Percentiles rank a stretch among this genome's conserved stretches.
Evolutionary conservation across 1,140 invertebrate species (phyloP).

Genomic region (Drosophila serrata): DNA sequence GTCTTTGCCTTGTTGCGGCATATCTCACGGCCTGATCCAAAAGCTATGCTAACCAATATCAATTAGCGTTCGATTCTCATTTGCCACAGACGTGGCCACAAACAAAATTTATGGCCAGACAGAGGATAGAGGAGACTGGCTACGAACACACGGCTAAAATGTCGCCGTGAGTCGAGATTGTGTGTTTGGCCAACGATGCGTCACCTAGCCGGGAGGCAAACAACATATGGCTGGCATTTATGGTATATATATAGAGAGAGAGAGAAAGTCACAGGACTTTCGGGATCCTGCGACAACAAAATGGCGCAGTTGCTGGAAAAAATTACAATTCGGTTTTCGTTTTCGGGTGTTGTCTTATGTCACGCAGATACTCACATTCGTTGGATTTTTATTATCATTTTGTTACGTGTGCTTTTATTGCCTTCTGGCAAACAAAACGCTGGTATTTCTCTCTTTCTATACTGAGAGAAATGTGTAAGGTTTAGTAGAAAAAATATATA

Average conservation of each 20-base stretch:
- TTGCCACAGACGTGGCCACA: conserved; percentile 25
- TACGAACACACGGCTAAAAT: conserved; percentile 12
- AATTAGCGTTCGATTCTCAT: conserved; percentile 41
- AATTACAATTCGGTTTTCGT: conserved; percentile 66
- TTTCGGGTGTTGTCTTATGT: conserved; percentile 73
- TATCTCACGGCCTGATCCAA: background rate
- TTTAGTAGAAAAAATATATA: background rate
- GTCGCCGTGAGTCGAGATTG: conserved; percentile 13
- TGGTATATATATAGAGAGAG: background rate
- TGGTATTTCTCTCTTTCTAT: conserved; percentile 1
- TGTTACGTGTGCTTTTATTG: conserved; percentile 81
- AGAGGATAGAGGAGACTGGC: background rate
- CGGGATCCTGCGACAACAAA: conserved; percentile 34
- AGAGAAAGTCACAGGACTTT: conserved; percentile 8
- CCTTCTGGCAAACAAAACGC: conserved; percentile 53
- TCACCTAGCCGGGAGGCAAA: conserved; percentile 49
- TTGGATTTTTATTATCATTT: conserved; percentile 78
- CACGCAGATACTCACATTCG: conserved; percentile 67
- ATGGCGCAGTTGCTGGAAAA: conserved; percentile 57
- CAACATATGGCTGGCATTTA: conserved; percentile 38
- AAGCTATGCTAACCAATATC: conserved; percentile 21
- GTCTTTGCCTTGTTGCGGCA: background rate
- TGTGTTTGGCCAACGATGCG: conserved; percentile 56
- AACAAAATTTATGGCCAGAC: conserved; percentile 45
- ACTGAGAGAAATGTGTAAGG: background rate